Percentiles rank a stretch among this genome's conserved stretches.
phyloP scores from a whole-genome alignment of 2,888 invertebrate species.

The Pandemis cinnamomeana region DNA sequence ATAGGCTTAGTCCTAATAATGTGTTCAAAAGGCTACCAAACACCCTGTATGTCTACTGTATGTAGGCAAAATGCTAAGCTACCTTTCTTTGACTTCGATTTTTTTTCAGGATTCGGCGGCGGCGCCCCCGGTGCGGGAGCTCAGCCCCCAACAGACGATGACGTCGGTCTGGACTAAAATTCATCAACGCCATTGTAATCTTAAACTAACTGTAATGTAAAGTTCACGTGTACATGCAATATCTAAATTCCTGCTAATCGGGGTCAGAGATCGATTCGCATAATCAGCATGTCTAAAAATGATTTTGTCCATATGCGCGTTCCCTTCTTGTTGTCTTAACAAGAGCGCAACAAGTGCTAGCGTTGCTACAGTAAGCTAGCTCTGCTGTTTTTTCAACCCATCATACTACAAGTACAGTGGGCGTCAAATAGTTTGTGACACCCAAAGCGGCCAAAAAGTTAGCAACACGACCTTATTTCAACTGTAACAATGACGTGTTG shows the following conservation, averaged over 20 bases:
- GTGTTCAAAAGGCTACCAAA: too few relatives aligned
- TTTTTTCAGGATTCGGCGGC: slow-evolving; percentile 61
- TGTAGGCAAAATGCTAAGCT: too few relatives aligned
- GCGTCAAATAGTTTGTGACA: too few relatives aligned
- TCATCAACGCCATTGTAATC: slow-evolving; percentile 8
- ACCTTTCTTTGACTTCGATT: background rate
- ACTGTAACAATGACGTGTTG: too few relatives aligned
- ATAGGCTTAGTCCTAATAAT: too few relatives aligned
- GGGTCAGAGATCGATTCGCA: background rate
- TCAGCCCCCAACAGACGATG: slow-evolving; percentile 81
- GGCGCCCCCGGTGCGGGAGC: slow-evolving; percentile 57
- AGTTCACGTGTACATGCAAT: slow-evolving; percentile 7
- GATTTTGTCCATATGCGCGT: background rate
- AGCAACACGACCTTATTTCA: too few relatives aligned
- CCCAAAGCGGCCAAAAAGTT: too few relatives aligned
- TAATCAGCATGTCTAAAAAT: background rate
- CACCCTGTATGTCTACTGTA: too few relatives aligned
- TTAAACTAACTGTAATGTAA: slow-evolving; percentile 12
- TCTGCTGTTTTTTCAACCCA: too few relatives aligned
- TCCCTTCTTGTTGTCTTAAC: background rate
- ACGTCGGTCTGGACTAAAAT: slow-evolving; percentile 87
- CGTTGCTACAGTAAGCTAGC: background rate
- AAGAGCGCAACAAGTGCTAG: background rate
- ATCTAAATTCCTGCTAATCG: slow-evolving; percentile 20
- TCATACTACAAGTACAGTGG: too few relatives aligned